These are phyloP conservation scores for Andrena bucephala DNA, from an alignment of 2,888 invertebrate species.

Conservation along the genomic window DNA sequence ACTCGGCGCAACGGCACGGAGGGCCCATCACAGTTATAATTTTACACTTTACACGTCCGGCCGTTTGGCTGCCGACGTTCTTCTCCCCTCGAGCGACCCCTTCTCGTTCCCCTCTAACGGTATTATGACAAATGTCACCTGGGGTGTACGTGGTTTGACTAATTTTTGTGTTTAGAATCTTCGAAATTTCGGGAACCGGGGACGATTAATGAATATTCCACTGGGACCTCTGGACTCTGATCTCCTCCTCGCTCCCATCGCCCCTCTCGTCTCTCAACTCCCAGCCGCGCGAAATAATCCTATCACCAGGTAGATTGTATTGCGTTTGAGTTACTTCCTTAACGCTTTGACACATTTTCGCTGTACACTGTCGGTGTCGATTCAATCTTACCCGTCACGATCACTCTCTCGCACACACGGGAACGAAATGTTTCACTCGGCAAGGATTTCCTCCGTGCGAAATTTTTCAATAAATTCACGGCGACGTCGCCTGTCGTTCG, in stretches of 20 bases:
- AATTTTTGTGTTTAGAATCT: neutral
- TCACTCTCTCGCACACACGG: slow-evolving; percentile 16
- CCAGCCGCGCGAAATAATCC: slow-evolving; percentile 60
- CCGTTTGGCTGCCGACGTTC: slow-evolving; percentile 35
- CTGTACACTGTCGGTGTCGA: slow-evolving; percentile 27
- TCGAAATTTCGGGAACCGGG: neutral
- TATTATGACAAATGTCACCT: neutral
- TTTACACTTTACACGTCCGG: slow-evolving; percentile 56
- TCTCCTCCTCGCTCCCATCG: slow-evolving; percentile 21
- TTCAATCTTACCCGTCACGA: slow-evolving; percentile 25
- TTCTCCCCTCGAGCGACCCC: slow-evolving; percentile 11
- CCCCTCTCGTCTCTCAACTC: neutral
- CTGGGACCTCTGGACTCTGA: neutral
- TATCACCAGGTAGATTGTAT: slow-evolving; percentile 77
- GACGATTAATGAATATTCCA: neutral
- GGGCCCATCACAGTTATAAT: slow-evolving; percentile 59
- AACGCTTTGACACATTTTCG: slow-evolving; percentile 58
- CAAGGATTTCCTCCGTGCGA: slow-evolving; percentile 27
- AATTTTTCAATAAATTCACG: slow-evolving; percentile 26
- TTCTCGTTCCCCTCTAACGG: neutral
- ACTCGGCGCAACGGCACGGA: slow-evolving; percentile 39
- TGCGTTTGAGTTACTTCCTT: slow-evolving; percentile 79
- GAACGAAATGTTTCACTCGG: slow-evolving; percentile 40
- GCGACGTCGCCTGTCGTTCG: slow-evolving; percentile 7
- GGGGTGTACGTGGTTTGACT: too few species aligned